phyloP scores from a whole-genome alignment of 2,113 vertebrate genomes.

The Alethe castanea region DNA sequence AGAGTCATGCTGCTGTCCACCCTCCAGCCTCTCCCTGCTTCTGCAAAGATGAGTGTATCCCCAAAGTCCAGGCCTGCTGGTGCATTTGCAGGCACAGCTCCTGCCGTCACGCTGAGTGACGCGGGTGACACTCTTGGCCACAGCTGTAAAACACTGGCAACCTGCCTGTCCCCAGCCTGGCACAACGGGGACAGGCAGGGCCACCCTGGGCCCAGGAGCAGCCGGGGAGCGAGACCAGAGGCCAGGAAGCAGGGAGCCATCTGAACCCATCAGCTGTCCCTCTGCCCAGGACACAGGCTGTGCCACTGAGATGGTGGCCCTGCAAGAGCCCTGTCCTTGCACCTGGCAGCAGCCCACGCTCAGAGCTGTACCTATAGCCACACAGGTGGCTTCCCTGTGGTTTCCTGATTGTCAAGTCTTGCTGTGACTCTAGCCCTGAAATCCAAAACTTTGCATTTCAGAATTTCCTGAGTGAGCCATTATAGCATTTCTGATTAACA shows the following conservation, averaged over 20 bases:
- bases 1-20: rapidly evolving
- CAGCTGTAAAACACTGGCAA: neutral
- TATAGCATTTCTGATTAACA: neutral
- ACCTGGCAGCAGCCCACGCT: rapidly evolving
- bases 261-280: rapidly evolving
- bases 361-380: rapidly evolving
- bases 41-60: rapidly evolving
- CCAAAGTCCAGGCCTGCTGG: rapidly evolving
- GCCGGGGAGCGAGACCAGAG: neutral
- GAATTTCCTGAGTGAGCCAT: neutral
- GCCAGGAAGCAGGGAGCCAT: neutral
- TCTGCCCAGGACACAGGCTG: neutral
- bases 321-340: neutral
- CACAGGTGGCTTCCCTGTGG: rapidly evolving
- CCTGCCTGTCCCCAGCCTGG: rapidly evolving
- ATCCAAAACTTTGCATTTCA: neutral
- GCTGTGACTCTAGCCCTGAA: neutral
- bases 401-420: neutral
- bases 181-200: rapidly evolving
- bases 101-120: neutral
- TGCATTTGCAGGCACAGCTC: neutral
- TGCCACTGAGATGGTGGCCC: neutral
- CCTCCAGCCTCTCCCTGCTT: neutral
- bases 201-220: neutral
- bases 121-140: rapidly evolving